Base-by-base conservation (phyloP, 2,797 vertebrate genomes). In the Micromesistius poutassou region DNA sequence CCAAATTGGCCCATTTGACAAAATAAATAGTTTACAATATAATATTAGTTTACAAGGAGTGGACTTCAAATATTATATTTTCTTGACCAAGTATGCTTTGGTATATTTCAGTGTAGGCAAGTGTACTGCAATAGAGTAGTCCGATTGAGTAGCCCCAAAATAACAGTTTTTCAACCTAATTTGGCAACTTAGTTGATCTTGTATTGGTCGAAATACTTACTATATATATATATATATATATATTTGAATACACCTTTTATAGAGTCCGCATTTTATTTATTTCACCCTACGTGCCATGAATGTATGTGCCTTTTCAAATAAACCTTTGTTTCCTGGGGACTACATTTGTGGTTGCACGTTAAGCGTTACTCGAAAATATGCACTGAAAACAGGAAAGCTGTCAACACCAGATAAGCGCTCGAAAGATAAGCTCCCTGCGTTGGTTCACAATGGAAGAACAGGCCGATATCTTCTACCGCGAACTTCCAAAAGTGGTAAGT, bases 401-500 rank as follows among this genome's bases (percentile, higher is more conserved):
- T 79, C 73, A 33, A 50, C 66, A 38, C 35, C 76, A 30, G 46
- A 9, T 71, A 25, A 2, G 19, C 28, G 4, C 10, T 72, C 70
- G 8, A 22, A 25, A 30, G 16, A 70, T 13, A 16, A 35, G 0
- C 36, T 31, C 7, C 13, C 25, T 25, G 5, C 28, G 12, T 33
- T 35, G 55, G 25, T 66, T 62, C 28, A 19, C 4, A 25, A 94
- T 95, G 94, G 92, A 94, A 0, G 79, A 40, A 8, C 86, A 90
- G 22, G 85, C 36, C 2, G 89, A 90, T 36, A 30, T 42, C 0
- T 94, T 95, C 86, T 95, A 93, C 79, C 87, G 89, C 50, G 80
- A 91, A 78, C 84, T 95, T 46, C 94, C 94, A 0, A 95, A 95
- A 90, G 94, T 94, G 91, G 94, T 95, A 79, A 89, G 92, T 91